Base-by-base conservation (phyloP, 1,140 invertebrate genomes). In the Venturia canescens region DNA sequence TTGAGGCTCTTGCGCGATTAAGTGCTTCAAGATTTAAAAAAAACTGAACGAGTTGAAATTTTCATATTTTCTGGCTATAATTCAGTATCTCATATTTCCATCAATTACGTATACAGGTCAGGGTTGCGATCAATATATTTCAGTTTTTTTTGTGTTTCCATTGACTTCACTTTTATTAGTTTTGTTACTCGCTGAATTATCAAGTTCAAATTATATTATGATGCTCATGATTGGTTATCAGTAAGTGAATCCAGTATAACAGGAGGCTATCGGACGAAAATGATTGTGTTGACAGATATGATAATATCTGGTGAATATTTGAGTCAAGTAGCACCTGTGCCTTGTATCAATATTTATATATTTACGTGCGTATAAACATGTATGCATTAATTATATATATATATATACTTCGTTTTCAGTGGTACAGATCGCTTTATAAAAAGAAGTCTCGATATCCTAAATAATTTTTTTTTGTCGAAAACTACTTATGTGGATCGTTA, bases 281-380 rank as follows among this genome's bases (percentile, higher is more conserved):
- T n/a, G 23, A 21, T 63, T 63, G 57, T 63, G 57, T n/a, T 63
- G 23, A 63, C 57, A 63, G n/a, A 63, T 21, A 63, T 63, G 57
- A 63, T 26, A 23, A 21, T 21, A 63, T 63, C 21, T n/a, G 23
- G 23, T 21, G 57, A 63, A 7, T 63, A 21, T 26, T 63, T 63
- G 21, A 21, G 16, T 63, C 4, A 21, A 63, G 57, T n/a, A 21
- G 15, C 57, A 63, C 57, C 23, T 13, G 23, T 26, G 23, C 9
- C 15, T 9, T 44, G 38, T 44, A 44, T 44, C 38, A 44, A 44
- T 44, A 44, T 44, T 44, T 9, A 44, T 9, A 44, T 44, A 13
- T 9, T 44, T 9, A 44, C 38, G 5, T 9, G 38, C 13, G 1
- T 44, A 11, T 44, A 5, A 44, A 11, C 13, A 13, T 44, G 38